Conservation (phyloP, 2,888 invertebrate species). For the Rhimphoctona megacephalus region DNA sequence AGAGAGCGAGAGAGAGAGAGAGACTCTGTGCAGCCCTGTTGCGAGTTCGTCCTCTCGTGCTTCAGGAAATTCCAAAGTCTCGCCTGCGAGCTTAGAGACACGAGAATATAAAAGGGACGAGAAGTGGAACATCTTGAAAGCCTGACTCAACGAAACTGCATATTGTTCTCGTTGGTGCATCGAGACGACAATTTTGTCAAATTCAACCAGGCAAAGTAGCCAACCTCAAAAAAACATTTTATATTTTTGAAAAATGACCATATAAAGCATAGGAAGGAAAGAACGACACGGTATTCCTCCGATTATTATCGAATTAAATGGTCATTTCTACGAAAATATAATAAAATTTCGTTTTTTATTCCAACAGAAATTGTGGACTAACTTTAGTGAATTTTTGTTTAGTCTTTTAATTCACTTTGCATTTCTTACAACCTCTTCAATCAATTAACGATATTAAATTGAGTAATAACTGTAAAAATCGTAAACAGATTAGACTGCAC, state of each 20-base stretch:
- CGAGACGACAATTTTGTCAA: constrained; percentile 28
- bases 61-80: constrained; percentile 68
- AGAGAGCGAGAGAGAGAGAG: constrained; percentile 13
- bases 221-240: background rate
- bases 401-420: background rate
- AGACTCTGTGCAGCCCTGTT: constrained; percentile 19
- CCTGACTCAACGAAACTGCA: constrained; percentile 16
- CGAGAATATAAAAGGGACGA: constrained; percentile 30
- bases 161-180: constrained; percentile 27
- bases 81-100: constrained; percentile 41
- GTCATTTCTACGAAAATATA: background rate
- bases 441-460: no score
- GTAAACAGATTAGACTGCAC: background rate
- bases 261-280: background rate
- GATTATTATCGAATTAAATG: background rate
- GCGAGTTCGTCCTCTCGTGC: constrained; percentile 51
- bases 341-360: background rate
- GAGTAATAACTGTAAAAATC: background rate
- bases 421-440: no score
- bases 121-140: constrained; percentile 43
- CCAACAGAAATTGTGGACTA: background rate
- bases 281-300: background rate
- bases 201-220: background rate
- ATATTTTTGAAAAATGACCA: background rate
- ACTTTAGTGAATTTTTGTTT: background rate